Conservation (phyloP, 2,113 vertebrate species). For the Lampris incognitus region DNA sequence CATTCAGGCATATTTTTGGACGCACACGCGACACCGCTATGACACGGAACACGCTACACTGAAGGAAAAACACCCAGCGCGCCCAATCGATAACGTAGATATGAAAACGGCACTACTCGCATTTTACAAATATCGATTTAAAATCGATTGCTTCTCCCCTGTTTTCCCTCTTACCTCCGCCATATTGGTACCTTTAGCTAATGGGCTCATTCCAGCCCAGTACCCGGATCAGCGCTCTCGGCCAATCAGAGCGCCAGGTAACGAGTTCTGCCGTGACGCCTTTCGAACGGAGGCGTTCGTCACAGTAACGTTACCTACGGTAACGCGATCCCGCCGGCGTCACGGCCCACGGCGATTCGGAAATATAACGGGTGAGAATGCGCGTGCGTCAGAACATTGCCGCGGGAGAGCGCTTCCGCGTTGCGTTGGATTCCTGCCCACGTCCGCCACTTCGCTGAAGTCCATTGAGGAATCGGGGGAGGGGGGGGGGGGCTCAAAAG, state of each 20-base stretch:
- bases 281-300: slow-evolving; percentile 50
- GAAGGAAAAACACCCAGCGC: slow-evolving; percentile 54
- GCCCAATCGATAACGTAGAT: slow-evolving; percentile 69
- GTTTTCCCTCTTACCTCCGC: slow-evolving; percentile 97
- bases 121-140: slow-evolving; percentile 75
- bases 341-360: not conserved
- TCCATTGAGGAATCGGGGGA: too few species aligned
- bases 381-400: too few species aligned
- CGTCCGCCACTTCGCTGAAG: too few species aligned
- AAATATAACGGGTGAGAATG: not conserved
- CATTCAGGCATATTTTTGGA: slow-evolving; percentile 72
- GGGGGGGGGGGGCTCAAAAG: too few species aligned
- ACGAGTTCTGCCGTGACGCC: slow-evolving; percentile 69
- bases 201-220: slow-evolving; percentile 87
- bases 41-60: slow-evolving; percentile 32
- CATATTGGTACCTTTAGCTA: slow-evolving; percentile 96
- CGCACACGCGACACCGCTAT: slow-evolving; percentile 38
- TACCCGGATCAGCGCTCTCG: slow-evolving; percentile 90
- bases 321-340: not conserved
- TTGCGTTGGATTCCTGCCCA: too few species aligned
- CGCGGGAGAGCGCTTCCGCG: too few species aligned
- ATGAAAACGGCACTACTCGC: slow-evolving; percentile 43
- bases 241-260: slow-evolving; percentile 84
- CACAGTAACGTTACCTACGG: slow-evolving; percentile 30
- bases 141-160: slow-evolving; percentile 84